phyloP scores from a whole-genome alignment of 2,888 invertebrate species.

The Tiliacea citrago region DNA sequence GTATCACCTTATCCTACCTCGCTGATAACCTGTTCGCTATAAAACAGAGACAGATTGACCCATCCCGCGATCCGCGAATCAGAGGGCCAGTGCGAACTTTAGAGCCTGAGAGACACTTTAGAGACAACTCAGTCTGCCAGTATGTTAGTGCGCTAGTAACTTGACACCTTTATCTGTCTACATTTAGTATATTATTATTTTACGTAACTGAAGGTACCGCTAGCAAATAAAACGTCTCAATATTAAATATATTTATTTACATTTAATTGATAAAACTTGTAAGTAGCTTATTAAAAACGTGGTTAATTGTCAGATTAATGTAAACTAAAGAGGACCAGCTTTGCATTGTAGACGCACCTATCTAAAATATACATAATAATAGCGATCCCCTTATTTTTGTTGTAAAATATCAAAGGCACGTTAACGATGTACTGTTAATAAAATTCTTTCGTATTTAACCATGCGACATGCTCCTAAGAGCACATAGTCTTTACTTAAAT shows the following conservation, averaged over 20 bases:
- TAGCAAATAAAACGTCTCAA: conserved; percentile 34
- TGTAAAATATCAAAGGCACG: conserved; percentile 62
- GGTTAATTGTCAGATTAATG: conserved; percentile 48
- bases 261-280: conserved; percentile 70
- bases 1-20: no score
- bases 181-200: background rate
- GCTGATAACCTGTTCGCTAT: background rate
- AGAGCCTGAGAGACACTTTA: background rate
- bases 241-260: conserved; percentile 73
- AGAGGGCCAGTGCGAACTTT: background rate
- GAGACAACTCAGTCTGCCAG: background rate
- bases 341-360: conserved; percentile 51
- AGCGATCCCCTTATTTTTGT: conserved; percentile 32
- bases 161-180: background rate
- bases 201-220: background rate
- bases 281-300: conserved; percentile 64
- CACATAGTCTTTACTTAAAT: conserved; percentile 32
- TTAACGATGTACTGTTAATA: conserved; percentile 36
- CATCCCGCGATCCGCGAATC: background rate
- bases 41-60: background rate
- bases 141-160: background rate
- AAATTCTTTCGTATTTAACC: conserved; percentile 28
- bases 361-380: conserved; percentile 31
- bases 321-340: conserved; percentile 55
- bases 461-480: conserved; percentile 13